Percentiles rank a stretch among this genome's conserved stretches.
phyloP scores from a whole-genome alignment of 2,888 invertebrate genomes.

The Phyto melanocephala region DNA sequence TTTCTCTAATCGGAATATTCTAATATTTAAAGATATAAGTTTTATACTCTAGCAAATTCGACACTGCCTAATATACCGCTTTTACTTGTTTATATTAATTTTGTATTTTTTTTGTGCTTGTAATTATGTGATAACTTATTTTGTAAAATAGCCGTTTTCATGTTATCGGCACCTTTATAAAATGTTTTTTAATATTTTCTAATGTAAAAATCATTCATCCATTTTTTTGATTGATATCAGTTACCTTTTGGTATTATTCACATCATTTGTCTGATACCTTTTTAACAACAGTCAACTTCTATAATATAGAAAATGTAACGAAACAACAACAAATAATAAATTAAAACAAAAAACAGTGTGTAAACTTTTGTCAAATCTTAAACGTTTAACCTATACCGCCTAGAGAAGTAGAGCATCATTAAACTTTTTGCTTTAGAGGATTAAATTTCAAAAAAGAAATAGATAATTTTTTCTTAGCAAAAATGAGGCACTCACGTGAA shows the following conservation, averaged over 20 bases:
- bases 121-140: constrained; percentile 25
- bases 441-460: constrained; percentile 24
- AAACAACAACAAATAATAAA: neutral
- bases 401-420: constrained; percentile 40
- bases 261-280: constrained; percentile 5
- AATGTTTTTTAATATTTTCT: constrained; percentile 34
- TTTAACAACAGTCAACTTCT: neutral
- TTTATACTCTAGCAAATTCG: too few relatives aligned
- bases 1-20: too few relatives aligned
- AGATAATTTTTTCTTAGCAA: too few relatives aligned
- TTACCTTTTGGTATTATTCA: constrained; percentile 23
- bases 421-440: neutral
- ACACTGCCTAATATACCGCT: neutral
- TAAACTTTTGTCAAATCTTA: constrained; percentile 7
- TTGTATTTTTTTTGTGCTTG: constrained; percentile 2
- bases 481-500: too few relatives aligned
- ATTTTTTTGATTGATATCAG: constrained; percentile 5
- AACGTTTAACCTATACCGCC: constrained; percentile 44
- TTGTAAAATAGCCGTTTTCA: neutral
- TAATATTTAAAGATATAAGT: too few relatives aligned
- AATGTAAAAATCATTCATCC: constrained; percentile 35
- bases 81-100: neutral
- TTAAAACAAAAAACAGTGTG: neutral
- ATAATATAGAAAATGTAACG: neutral
- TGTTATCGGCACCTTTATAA: constrained; percentile 28